Conservation (phyloP, 92 coral and sea anemone species). For the Palythoa grandiflora region DNA sequence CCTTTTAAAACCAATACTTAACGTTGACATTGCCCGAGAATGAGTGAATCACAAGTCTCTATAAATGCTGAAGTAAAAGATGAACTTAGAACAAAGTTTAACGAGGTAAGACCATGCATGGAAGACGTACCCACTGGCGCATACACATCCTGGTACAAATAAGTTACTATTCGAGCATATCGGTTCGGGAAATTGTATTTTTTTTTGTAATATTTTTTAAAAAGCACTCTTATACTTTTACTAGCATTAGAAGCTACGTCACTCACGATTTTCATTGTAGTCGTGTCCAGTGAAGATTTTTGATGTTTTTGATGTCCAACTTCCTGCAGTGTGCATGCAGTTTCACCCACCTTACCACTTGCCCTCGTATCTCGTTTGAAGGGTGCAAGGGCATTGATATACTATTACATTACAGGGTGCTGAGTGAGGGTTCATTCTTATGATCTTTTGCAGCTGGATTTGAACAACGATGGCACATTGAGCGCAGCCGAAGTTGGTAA, state of each 20-base stretch:
- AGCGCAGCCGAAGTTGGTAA: slow-evolving; percentile 63
- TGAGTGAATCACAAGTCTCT: slow-evolving; percentile 44
- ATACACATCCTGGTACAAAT: no score
- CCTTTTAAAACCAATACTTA: not conserved
- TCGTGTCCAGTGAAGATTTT: not conserved
- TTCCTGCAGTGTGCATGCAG: not conserved
- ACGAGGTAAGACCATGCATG: slow-evolving; percentile 10
- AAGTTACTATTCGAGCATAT: no score
- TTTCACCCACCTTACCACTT: not conserved
- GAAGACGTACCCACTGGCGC: no score
- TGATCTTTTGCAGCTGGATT: slow-evolving; percentile 67
- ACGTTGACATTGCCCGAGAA: not conserved
- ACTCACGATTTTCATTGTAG: not conserved
- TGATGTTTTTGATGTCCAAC: not conserved
- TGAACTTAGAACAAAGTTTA: slow-evolving; percentile 20
- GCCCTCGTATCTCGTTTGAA: slow-evolving; percentile 6
- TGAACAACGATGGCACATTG: slow-evolving; percentile 80
- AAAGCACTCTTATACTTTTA: not conserved
- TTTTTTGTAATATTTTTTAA: not conserved
- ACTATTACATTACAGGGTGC: slow-evolving; percentile 15
- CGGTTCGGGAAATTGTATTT: not conserved
- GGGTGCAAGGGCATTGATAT: not conserved
- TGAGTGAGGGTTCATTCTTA: not conserved
- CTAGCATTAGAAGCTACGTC: not conserved
- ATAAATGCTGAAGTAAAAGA: slow-evolving; percentile 25